phyloP scores from a whole-genome alignment of 1,140 invertebrate genomes.

The Andricus grossulariae region DNA sequence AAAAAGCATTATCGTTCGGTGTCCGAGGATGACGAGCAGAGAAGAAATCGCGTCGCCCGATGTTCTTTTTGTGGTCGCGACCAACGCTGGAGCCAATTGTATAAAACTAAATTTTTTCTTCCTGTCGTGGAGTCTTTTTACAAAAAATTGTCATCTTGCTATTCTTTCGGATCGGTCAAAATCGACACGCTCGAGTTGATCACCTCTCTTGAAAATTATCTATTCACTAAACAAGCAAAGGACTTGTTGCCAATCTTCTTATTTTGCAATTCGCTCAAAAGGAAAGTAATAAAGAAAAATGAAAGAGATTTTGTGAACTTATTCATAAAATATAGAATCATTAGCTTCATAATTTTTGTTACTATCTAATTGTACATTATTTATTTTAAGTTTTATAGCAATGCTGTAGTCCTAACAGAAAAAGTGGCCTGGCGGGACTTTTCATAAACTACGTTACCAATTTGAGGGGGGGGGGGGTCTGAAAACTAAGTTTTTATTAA shows the following conservation, averaged over 20 bases:
- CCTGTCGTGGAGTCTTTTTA: not conserved
- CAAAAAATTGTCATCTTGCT: constrained; percentile 9
- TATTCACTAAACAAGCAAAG: constrained; percentile 17
- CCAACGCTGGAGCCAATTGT: not conserved
- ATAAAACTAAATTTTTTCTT: constrained; percentile 16
- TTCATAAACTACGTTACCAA: too few relatives aligned
- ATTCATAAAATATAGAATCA: not conserved
- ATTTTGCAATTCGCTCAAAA: not conserved
- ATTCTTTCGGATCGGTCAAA: not conserved
- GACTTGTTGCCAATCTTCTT: not conserved
- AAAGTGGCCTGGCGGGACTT: too few relatives aligned
- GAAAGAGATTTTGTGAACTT: not conserved
- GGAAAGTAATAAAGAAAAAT: not conserved
- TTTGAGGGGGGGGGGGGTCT: too few relatives aligned
- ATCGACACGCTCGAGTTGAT: constrained; percentile 6
- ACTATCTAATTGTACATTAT: too few relatives aligned
- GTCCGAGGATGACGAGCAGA: constrained; percentile 10
- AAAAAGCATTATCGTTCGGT: constrained; percentile 26
- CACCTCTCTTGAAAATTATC: constrained; percentile 1
- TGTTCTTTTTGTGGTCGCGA: not conserved
- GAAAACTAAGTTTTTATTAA: too few relatives aligned
- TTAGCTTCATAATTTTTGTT: too few relatives aligned
- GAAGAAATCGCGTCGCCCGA: not conserved
- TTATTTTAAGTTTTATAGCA: too few relatives aligned
- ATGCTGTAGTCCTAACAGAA: too few relatives aligned